Base-by-base conservation (phyloP, 2,113 vertebrate genomes). In the Silurus asotus region DNA sequence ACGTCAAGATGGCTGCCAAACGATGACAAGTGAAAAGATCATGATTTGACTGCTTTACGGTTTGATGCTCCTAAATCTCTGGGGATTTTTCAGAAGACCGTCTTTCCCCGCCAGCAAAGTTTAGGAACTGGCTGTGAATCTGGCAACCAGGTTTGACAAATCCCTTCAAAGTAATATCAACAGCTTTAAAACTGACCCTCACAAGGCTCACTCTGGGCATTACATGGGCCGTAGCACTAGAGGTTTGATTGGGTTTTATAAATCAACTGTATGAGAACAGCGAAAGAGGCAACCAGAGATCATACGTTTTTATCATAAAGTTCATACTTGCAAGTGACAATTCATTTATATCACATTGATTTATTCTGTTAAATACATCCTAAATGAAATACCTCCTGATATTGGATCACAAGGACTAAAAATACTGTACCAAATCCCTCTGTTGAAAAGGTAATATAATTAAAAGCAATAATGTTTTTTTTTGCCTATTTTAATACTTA, bases 21-120 rank as follows among this genome's bases (percentile, higher is more conserved):
- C 49, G 19, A 37, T 85, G 70, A 64, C 61, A 82, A 82, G 72
- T 77, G 62, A 85, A 79, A 69, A 79, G 53, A 62, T 67, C 51
- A 78, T 15, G 59, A 10, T 56, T 48, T 85, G 25, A 69, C 61
- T 79, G 25, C 62, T 69, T 45, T 79, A 56, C 4, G 4, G 25
- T 61, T 53, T 85, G 51, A 85, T 79, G 8, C 62, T 58, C 19
- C 37, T 6, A 58, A 48, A 55, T 61, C 62, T 69, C 74, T 9
- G 55, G 13, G 75, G 75, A 67, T 56, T 59, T 37, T 48, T 55
- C 62, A 79, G 69, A 25, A 1, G 9, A 15, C 10, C 23, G 53
- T 55, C 28, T 23, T 67, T 37, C 28, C 28, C 49, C 69, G 84
- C 19, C 51, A 56, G 55, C 20, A 55, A 78, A 53, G n/a, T 55